Percentiles rank a stretch among this genome's conserved stretches.
phyloP scores from a whole-genome alignment of 2,113 vertebrate species.

The Haplochromis vanheusdeni region DNA sequence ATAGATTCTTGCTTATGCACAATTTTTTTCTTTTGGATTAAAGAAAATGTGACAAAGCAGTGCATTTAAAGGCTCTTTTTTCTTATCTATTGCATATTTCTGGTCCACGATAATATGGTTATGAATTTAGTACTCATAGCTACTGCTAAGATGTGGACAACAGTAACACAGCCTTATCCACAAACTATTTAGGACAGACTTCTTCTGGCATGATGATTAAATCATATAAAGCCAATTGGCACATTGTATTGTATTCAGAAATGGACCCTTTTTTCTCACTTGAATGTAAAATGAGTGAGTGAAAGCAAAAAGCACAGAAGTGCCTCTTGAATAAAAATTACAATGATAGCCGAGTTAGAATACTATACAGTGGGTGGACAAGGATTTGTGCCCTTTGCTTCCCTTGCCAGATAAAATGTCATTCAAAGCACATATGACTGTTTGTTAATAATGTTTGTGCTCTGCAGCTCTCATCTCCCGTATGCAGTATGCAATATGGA shows the following conservation, averaged over 20 bases:
- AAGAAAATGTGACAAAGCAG: background rate
- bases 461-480: constrained; percentile 18
- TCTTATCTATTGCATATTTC: background rate
- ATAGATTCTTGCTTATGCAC: background rate
- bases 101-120: background rate
- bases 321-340: constrained; percentile 24
- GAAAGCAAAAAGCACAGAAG: background rate
- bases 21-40: background rate
- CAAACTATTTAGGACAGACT: background rate
- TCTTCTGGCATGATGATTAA: constrained; percentile 6
- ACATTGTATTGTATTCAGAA: background rate
- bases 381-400: background rate
- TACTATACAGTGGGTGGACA: constrained; percentile 9
- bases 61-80: background rate
- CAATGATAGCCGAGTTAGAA: constrained; percentile 12
- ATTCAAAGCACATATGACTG: constrained; percentile 7
- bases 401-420: background rate
- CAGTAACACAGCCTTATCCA: background rate
- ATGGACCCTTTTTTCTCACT: background rate
- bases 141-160: background rate
- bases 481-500: constrained; percentile 18
- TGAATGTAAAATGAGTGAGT: constrained; percentile 3
- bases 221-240: background rate
- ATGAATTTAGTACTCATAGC: background rate
- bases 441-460: constrained; percentile 40